Base-by-base conservation (phyloP, 1,140 invertebrate species). In the Drosophila paulistorum region DNA sequence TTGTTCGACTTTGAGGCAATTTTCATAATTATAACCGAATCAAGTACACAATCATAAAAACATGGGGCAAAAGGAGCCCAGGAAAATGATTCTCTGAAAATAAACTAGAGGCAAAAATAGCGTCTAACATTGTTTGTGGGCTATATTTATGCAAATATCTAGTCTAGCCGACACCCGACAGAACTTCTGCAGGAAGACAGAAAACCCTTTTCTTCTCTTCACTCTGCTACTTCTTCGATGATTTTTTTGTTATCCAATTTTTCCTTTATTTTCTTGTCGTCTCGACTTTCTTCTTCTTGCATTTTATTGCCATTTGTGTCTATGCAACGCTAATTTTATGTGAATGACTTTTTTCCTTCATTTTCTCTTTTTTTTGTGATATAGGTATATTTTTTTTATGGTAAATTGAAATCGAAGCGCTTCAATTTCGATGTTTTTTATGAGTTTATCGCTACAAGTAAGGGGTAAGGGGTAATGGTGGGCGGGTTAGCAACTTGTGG, bases 331-430 rank as follows among this genome's bases (percentile, higher is more conserved):
- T 89, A 89, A 89, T 89, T 90, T 90, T 89, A 89, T 90, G 84
- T 89, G 81, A 89, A 84, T 85, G 85, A 87, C 84, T 89, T 77
- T 71, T 89, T 74, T 77, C 67, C 23, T 26, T 26, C 23, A 3
- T 23, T 23, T 58, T 87, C 77, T 70, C 7, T 35, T 35, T 37
- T 37, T 37, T 37, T 37, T 37, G 3, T 37, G 7, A 10, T 37
- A 10, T 37, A 30, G 30, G 35, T 37, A 11, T 37, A 3, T 37
- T 37, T 37, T 20, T 87, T 89, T 87, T 87, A 87, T 90, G 84
- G 85, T 89, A 90, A 90, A 89, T 89, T 85, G 85, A 90, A 89
- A 89, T 89, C 81, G 81, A 89, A 90, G 85, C 84, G 85, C 77
- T 89, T 89, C 85, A 89, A 84, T 90, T 81, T 90, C 81, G 81